Conservation (phyloP, 30 jellyfish, hydroid and myxozoan species). For the Aurelia aurita complex sp. Pacific region DNA sequence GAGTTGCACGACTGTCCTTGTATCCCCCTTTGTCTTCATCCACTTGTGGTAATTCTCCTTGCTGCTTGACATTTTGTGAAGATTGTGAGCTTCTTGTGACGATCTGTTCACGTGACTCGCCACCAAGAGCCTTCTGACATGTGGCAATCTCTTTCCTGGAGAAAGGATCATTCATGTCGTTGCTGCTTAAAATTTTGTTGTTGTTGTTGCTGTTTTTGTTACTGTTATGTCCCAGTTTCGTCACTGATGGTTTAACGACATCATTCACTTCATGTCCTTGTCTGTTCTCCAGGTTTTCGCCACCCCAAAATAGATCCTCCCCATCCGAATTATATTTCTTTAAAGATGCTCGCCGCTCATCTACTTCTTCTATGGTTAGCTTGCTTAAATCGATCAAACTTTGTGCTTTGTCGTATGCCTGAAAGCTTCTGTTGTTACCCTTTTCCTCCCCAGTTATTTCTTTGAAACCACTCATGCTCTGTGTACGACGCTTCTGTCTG, state of each 20-base stretch:
- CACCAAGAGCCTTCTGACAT: too few relatives aligned
- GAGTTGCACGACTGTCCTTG: neutral
- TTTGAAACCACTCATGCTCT: conserved; percentile 38
- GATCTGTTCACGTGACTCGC: too few relatives aligned
- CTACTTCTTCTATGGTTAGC: conserved; percentile 32
- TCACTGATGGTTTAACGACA: neutral
- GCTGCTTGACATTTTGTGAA: neutral
- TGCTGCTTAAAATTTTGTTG: too few relatives aligned
- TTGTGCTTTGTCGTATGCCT: conserved; percentile 37
- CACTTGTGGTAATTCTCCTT: neutral
- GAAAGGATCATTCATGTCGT: too few relatives aligned
- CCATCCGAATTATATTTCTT: conserved; percentile 42
- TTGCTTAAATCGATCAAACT: conserved; percentile 45
- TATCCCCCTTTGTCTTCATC: neutral
- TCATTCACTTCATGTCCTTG: neutral
- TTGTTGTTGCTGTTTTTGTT: too few relatives aligned
- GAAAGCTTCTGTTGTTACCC: neutral
- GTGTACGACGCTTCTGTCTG: conserved; percentile 21
- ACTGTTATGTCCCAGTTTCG: too few relatives aligned
- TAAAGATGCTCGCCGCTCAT: conserved; percentile 42
- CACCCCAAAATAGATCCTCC: conserved; percentile 4
- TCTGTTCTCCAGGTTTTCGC: neutral
- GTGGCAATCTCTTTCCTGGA: too few relatives aligned
- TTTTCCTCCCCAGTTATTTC: conserved; percentile 1
- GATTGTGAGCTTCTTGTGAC: too few relatives aligned